Percentiles rank a stretch among this genome's conserved stretches.
These are phyloP conservation scores for Tuta absoluta DNA, from an alignment of 2,888 invertebrate species.

Conservation along the genomic window DNA sequence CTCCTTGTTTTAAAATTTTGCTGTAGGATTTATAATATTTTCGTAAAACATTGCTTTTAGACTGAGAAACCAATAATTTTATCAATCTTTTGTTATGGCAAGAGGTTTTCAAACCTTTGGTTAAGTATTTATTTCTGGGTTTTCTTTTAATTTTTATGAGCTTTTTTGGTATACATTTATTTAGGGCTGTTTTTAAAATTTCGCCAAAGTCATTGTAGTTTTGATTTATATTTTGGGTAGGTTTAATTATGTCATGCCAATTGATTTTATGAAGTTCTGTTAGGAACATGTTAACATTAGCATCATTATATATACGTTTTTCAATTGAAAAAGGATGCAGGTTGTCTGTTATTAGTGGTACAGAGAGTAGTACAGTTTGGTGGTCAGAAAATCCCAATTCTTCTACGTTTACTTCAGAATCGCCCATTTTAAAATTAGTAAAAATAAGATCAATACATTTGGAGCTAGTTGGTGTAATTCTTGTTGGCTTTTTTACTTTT, in stretches of 20 bases:
- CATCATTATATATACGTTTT: constrained; percentile 22
- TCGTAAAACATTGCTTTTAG: too few relatives aligned
- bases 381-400: constrained; percentile 33
- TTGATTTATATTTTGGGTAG: constrained; percentile 29
- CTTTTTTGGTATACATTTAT: too few relatives aligned
- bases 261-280: constrained; percentile 8
- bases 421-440: constrained; percentile 29
- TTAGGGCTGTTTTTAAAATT: too few relatives aligned
- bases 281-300: constrained; percentile 30
- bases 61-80: too few relatives aligned
- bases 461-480: constrained; percentile 26
- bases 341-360: neutral
- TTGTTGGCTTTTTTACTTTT: constrained; percentile 31
- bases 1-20: too few relatives aligned
- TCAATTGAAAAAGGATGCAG: neutral
- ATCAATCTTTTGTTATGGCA: too few relatives aligned
- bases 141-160: too few relatives aligned
- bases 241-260: constrained; percentile 23
- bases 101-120: too few relatives aligned
- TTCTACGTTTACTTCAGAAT: neutral
- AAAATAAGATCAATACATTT: constrained; percentile 34
- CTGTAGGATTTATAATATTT: too few relatives aligned
- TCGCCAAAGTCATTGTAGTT: too few relatives aligned
- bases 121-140: too few relatives aligned
- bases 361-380: constrained; percentile 20